Evolutionary conservation across 2,888 invertebrate species (phyloP), one percentile per base, ranked within the genome.

Genomic region (Mythimna lalbum): DNA sequence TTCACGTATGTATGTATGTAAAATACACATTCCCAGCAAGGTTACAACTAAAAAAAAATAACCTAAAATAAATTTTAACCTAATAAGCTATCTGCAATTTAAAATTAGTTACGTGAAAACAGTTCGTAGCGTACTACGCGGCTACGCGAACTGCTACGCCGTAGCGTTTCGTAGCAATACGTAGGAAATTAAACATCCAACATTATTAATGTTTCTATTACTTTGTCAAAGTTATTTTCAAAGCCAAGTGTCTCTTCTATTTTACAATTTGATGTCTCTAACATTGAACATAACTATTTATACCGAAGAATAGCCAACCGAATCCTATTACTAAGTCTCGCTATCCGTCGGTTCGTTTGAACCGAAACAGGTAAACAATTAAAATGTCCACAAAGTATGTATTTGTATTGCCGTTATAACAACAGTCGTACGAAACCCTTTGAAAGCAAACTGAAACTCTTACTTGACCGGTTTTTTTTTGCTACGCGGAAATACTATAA

Each of bases 131-230:
- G 36, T 55, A 47, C 74, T 63, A 49, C 64, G 43, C 52, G 7
- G 19, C 71, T 27, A 50, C 47, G 39, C 12, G 3, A 2, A 47
- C 10, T 7, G 53, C 64, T 73, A 53, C 67, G 47, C 21, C 74
- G 53, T 73, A 70, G 64, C 27, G 2, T 9, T 36, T 55, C 36
- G 53, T 74, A 55, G 74, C 53, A 47, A 43, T 47, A 36, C 17
- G 36, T 17, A 39, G 9, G 0, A 39, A 31, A 56, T 19, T 14
- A 39, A 56, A 39, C 23, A 33, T 9, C 17, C 43, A 43, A 17
- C 43, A 14, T 17, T 19, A 5, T 17, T 43, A n/a, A n/a, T n/a
- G n/a, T 39, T 39, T 4, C 4, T 39, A 12, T 14, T 39, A 4
- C 12, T 39, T 4, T 39, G 4, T 14, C 14, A n/a, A n/a, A n/a